Base-by-base conservation (phyloP, 2,888 invertebrate genomes). In the Cynaeus angustus region DNA sequence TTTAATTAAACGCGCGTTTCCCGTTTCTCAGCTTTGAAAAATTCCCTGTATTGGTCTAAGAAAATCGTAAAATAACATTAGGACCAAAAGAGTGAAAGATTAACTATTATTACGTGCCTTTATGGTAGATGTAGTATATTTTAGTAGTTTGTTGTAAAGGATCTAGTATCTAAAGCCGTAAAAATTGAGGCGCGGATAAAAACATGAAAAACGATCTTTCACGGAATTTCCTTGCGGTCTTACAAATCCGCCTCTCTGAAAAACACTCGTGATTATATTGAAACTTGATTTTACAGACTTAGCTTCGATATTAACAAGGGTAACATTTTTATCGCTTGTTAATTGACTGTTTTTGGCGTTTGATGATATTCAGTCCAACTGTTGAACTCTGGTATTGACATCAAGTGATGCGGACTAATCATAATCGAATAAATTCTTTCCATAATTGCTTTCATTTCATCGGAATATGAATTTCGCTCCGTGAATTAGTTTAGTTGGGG, bases 161-260 rank as follows among this genome's bases (percentile, higher is more conserved):
- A 41, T 59, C 45, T 59, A 46, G 56, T 1, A 21, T 21, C 21
- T n/a, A 56, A 59, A 62, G 48, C 38, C 48, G 38, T 62, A 62
- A 62, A 62, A 62, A 48, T 50, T 37, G 62, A 62, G 26, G 48
- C 62, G 41, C 10, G 50, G 16, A 33, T 62, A 48, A 61, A 61
- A 61, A 61, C 61, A 61, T 61, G 61, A 62, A 62, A 62, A 62
- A 62, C 62, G 62, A 62, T 38, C 13, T 38, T 62, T 61, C 50
- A 37, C 62, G 14, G 45, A 59, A 59, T 43, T 59, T 14, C 59
- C 6, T 28, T 9, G 50, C 10, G 55, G 55, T 58, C 28, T 10
- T 58, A 59, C 62, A 62, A 62, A 62, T 62, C 50, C 50, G 12
- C 16, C 9, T 7, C 46, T 6, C 33, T 30, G 13, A 46, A 58